Conservation (phyloP, 2,888 invertebrate genomes). For the Parasteatoda lunata region DNA sequence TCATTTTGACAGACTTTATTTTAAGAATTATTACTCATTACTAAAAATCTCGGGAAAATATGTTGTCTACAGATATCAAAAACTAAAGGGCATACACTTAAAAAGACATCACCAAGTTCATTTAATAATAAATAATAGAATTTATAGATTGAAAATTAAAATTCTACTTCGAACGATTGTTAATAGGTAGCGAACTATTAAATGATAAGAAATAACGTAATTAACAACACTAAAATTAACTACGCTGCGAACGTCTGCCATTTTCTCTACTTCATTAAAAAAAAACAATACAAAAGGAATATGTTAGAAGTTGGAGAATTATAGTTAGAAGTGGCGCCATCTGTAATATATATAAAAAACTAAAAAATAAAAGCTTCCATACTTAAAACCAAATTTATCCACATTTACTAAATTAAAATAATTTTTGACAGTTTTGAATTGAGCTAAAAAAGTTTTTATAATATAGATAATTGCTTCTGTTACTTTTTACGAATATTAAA, state of each 20-base stretch:
- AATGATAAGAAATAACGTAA: background rate
- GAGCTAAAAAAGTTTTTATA: too few species aligned
- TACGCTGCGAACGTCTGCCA: background rate
- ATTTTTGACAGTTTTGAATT: too few species aligned
- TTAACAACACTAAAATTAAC: background rate
- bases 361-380: background rate
- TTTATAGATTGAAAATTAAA: too few species aligned
- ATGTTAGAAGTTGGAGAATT: background rate
- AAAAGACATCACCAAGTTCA: background rate
- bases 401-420: too few species aligned
- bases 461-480: too few species aligned
- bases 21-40: background rate
- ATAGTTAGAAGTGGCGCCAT: constrained; percentile 27
- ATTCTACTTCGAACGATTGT: too few species aligned
- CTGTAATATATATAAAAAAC: background rate
- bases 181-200: background rate
- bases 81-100: background rate
- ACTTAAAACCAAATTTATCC: background rate
- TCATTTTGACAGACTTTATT: constrained; percentile 28
- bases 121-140: background rate
- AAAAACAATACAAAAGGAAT: background rate
- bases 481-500: too few species aligned
- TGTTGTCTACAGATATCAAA: background rate
- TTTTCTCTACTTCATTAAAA: background rate
- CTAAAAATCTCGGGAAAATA: background rate